Base-by-base conservation (phyloP, 2,888 invertebrate species). In the Drymonia ruficornis region DNA sequence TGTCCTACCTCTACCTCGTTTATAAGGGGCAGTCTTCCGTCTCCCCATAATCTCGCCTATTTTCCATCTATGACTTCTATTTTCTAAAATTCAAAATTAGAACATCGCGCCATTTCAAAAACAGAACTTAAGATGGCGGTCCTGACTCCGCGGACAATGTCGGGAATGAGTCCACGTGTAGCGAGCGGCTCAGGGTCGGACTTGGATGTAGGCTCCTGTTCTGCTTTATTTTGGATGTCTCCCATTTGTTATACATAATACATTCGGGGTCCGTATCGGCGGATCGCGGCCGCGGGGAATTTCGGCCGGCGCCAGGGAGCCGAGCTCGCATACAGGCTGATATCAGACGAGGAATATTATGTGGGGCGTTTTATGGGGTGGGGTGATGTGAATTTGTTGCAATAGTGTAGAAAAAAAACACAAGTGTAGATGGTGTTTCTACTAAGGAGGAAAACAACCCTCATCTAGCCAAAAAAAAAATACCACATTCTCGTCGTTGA, bases 171-270 rank as follows among this genome's bases (percentile, higher is more conserved):
- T 80, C 86, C 87, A 89, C 88, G 87, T 87, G 77, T 80, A 70
- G 59, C 56, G 58, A 68, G 74, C 83, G 79, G 81, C 81, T 82
- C 87, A 83, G 78, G 86, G 84, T 77, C 84, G 78, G n/a, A n/a
- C n/a, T n/a, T n/a, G n/a, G 81, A 79, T 80, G 81, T 77, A 76
- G 78, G 83, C 78, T 80, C 78, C 82, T 61, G 72, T 70, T 74
- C 68, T 83, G 84, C 82, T 90, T 91, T 91, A 91, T 91, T 91
- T 90, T 86, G 87, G 85, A 89, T 91, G 88, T 89, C 84, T 89
- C 87, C 88, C 91, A 92, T 92, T 91, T 91, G 91, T 92, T 89
- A 92, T 92, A 92, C 91, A 91, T 91, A 87, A 91, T 89, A 88
- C 90, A 90, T 91, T 87, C 86, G 78, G 81, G 83, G 83, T 68